Percentiles rank a stretch among this genome's conserved stretches.
phyloP scores from a whole-genome alignment of 2,113 vertebrate genomes.

The Otocyon megalotis region DNA sequence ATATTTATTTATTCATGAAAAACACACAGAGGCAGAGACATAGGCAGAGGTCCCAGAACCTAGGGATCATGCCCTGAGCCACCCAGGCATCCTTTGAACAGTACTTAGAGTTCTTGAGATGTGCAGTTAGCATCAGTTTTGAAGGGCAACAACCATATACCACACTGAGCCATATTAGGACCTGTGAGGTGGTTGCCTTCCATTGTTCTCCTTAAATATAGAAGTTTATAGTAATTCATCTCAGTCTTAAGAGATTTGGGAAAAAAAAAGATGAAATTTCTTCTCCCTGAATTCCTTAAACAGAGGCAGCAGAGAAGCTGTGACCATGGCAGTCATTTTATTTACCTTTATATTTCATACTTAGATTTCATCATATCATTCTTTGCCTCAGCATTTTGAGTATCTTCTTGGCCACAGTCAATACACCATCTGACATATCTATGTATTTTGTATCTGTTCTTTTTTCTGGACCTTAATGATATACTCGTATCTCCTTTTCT shows the following conservation, averaged over 20 bases:
- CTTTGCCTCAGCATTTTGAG: background rate
- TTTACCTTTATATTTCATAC: constrained; percentile 19
- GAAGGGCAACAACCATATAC: background rate
- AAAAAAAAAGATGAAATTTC: background rate
- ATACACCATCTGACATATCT: background rate
- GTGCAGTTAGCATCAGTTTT: background rate
- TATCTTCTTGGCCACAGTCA: background rate
- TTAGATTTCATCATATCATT: background rate
- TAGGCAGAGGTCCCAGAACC: no score
- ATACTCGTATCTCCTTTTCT: background rate
- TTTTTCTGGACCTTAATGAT: background rate
- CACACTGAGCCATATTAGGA: background rate
- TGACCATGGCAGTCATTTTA: background rate
- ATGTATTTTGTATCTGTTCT: background rate
- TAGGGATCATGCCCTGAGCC: no score
- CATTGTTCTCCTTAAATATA: background rate
- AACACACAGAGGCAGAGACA: no score
- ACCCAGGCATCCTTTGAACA: no score
- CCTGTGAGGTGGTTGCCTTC: background rate
- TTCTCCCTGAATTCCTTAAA: background rate
- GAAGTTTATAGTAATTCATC: background rate
- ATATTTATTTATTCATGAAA: no score
- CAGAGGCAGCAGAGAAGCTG: background rate
- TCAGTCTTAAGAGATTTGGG: background rate
- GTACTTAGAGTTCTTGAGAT: background rate